These are phyloP conservation scores for Sturmia bella DNA, from an alignment of 2,888 invertebrate species.

Conservation along the genomic window DNA sequence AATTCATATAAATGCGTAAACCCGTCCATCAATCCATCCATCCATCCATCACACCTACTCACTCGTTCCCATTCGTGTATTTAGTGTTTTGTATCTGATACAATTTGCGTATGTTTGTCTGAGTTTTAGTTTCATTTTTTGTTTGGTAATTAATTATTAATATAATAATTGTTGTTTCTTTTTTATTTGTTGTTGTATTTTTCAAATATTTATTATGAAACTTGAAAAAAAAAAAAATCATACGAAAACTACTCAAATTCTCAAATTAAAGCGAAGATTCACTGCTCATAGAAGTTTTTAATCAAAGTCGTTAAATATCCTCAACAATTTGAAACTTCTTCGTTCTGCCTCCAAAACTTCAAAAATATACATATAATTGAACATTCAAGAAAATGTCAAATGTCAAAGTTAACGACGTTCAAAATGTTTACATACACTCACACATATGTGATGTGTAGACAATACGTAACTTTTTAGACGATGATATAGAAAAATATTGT, in stretches of 20 bases:
- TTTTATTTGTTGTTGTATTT: constrained; percentile 79
- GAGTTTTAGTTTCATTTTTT: constrained; percentile 50
- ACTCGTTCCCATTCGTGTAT: not conserved
- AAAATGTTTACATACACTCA: not conserved
- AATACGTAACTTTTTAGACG: constrained; percentile 41
- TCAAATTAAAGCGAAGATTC: constrained; percentile 77
- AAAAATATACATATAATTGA: not conserved
- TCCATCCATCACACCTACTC: not conserved
- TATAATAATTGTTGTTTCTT: constrained; percentile 77
- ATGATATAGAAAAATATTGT: constrained; percentile 19
- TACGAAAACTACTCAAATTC: constrained; percentile 71
- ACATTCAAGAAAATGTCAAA: constrained; percentile 27
- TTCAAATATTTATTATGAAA: constrained; percentile 75
- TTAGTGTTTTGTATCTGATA: constrained; percentile 36
- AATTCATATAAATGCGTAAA: constrained; percentile 3
- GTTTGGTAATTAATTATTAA: constrained; percentile 42
- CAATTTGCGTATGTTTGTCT: constrained; percentile 26
- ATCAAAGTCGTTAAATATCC: constrained; percentile 60
- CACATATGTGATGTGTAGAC: constrained; percentile 16
- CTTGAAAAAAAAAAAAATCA: constrained; percentile 70
- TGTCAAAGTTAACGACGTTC: constrained; percentile 13
- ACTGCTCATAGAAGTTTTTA: constrained; percentile 75
- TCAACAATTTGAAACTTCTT: constrained; percentile 50
- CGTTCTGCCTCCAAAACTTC: constrained; percentile 55
- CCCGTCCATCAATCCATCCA: not conserved